Evolutionary conservation across 1,140 invertebrate species (phyloP).

Genomic region (Drosophila mayri): DNA sequence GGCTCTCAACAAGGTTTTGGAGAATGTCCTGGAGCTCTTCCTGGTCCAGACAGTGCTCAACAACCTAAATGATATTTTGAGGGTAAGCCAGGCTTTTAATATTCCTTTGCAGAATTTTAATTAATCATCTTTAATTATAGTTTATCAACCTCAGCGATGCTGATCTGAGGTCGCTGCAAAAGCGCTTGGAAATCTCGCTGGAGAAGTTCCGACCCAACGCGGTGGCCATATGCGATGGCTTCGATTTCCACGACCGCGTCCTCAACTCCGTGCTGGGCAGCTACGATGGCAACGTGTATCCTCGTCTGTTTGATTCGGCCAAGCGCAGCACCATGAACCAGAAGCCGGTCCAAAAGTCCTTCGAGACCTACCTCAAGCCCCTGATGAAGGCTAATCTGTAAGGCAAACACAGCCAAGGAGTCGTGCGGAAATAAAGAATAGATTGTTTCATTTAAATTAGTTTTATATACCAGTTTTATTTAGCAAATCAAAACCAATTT

Average conservation of each 20-base stretch:
- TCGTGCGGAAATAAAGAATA: background rate
- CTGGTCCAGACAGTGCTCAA: constrained; percentile 90
- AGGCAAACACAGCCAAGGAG: background rate
- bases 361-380: constrained; percentile 91
- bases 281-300: constrained; percentile 96
- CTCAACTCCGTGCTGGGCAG: constrained; percentile 93
- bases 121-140: constrained; percentile 73
- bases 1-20: constrained; percentile 87
- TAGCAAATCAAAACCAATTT: constrained; percentile 84
- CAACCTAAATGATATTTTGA: constrained; percentile 90
- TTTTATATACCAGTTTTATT: constrained; percentile 83
- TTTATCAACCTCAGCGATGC: constrained; percentile 88
- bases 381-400: constrained; percentile 90
- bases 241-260: constrained; percentile 94
- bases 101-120: no score
- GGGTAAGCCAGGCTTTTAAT: constrained; percentile 86
- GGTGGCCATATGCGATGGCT: constrained; percentile 95
- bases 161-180: constrained; percentile 89
- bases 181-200: constrained; percentile 89
- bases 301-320: constrained; percentile 94
- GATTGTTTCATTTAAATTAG: constrained; percentile 71
- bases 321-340: constrained; percentile 94
- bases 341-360: constrained; percentile 91
- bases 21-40: constrained; percentile 91
- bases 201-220: constrained; percentile 93